Base-by-base conservation (phyloP, 2,888 invertebrate species). In the Drosophila siamana region DNA sequence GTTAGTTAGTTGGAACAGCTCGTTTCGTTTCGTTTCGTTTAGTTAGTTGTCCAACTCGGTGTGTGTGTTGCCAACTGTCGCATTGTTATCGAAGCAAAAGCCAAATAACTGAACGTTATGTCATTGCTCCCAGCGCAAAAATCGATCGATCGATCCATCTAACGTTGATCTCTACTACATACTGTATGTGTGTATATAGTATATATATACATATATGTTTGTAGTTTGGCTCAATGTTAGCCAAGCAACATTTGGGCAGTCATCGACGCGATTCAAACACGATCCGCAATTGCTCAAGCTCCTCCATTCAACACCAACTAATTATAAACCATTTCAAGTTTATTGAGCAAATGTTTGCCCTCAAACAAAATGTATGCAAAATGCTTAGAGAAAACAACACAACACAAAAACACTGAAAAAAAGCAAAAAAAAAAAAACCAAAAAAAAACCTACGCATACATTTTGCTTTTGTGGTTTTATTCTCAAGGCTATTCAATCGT, bases 261-360 rank as follows among this genome's bases (percentile, higher is more conserved):
- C 77, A 80, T 82, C 30, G 30, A 33, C 11, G 47, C 56, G 43
- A 36, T 55, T 43, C 61, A 54, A 47, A 65, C 56, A 33, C 68
- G 50, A 62, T 47, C 52, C 41, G 36, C 67, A 51, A 55, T 52
- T 61, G 67, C 52, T 33, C 19, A 61, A 61, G 61, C 64, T 50
- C 57, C 64, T 46, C 28, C 54, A 64, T 76, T 82, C 69, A 67
- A 82, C 86, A 79, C 61, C 74, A 70, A 64, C 84, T 84, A 86
- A 84, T 86, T 80, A 84, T 75, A 67, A 86, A 64, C 59, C 78
- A 84, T 71, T 67, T 67, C 51, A 66, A 72, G 71, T 78, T 84
- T 68, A 68, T 78, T 57, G 71, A 66, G 71, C 68, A 61, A 73
- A 79, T 86, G 83, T 82, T 86, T 83, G 80, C 73, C 69, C 67